Base-by-base conservation (phyloP, 2,797 vertebrate species). In the Stomatorhinus walkeri region DNA sequence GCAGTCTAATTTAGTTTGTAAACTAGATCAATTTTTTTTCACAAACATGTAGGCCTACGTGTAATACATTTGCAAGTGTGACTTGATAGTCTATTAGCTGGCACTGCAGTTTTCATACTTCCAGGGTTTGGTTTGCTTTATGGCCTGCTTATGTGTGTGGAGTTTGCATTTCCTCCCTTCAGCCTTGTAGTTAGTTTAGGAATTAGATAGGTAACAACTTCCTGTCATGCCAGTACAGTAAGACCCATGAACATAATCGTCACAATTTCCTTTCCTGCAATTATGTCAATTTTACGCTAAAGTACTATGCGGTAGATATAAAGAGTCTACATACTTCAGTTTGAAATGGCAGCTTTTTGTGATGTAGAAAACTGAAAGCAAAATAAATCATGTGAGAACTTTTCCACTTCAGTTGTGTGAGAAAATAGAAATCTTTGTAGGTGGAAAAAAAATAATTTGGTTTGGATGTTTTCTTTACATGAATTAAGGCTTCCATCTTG, bases 201-300 rank as follows among this genome's bases (percentile, higher is more conserved):
- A 79, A 59, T 81, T 3, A 90, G 89, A 89, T 76, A 68, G 90
- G 51, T 68, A 90, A 90, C 84, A 56, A 87, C 68, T 90, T 90
- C 90, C 90, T 89, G 83, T 89, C 90, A 89, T 84, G 90, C 81
- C 52, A 90, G 22, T 56, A 24, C 88, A 72, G 76, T 40, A 22
- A 85, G 76, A 81, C 87, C 61, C 48, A 19, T 52, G 36, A 68
- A 88, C 51, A 16, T 72, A 88, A 88, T 89, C n/a, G 2, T 84
- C 88, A 51, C 56, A n/a, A 22, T 76, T 46, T 12, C 52, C 3
- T 59, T 89, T 90, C 88, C 90, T 88, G 86, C 85, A 51, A 89
- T 90, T 89, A 59, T 64, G 81, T 76, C 24, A 72, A 88, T 90
- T 87, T 89, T 61, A 54, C 48, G 32, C 48, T 28, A 52, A 32